phyloP scores from a whole-genome alignment of 2,888 invertebrate species.

The Tiphia femorata region DNA sequence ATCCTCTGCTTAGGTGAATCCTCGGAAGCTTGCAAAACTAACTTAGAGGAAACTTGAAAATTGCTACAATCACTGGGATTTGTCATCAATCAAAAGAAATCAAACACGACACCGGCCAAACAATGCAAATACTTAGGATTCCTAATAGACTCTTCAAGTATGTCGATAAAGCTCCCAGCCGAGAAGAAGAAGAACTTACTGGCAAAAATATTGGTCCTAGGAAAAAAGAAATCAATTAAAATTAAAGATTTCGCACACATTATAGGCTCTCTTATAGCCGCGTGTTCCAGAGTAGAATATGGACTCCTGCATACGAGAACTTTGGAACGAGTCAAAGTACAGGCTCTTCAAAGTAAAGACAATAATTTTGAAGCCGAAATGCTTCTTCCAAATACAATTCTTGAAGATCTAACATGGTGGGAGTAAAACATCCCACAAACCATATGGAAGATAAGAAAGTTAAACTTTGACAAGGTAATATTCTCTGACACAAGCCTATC shows the following conservation, averaged over 20 bases:
- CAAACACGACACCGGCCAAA: not conserved
- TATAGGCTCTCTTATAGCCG: conserved; percentile 23
- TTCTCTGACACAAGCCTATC: conserved; percentile 2
- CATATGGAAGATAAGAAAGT: not conserved
- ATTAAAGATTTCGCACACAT: conserved; percentile 25
- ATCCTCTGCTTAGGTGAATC: conserved; percentile 15
- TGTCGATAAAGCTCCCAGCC: conserved; percentile 7
- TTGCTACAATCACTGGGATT: conserved; percentile 25
- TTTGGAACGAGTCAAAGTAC: not conserved
- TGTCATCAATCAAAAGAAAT: conserved; percentile 19
- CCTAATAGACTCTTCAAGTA: conserved; percentile 10
- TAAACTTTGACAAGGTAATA: not conserved
- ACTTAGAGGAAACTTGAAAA: not conserved
- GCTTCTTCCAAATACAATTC: not conserved
- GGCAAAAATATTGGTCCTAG: conserved; percentile 1
- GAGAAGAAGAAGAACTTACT: not conserved
- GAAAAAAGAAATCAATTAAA: conserved; percentile 5
- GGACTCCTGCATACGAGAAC: not conserved
- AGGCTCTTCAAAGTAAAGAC: not conserved
- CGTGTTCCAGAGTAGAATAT: conserved; percentile 10
- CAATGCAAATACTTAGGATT: conserved; percentile 23
- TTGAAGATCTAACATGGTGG: not conserved
- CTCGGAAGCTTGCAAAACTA: not conserved
- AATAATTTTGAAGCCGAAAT: not conserved
- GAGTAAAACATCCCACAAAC: not conserved